A percentile compares a stretch with the other conserved stretches of the same genome.
Conservation (phyloP, 1,140 invertebrate species). For the Microvelia longipes region DNA sequence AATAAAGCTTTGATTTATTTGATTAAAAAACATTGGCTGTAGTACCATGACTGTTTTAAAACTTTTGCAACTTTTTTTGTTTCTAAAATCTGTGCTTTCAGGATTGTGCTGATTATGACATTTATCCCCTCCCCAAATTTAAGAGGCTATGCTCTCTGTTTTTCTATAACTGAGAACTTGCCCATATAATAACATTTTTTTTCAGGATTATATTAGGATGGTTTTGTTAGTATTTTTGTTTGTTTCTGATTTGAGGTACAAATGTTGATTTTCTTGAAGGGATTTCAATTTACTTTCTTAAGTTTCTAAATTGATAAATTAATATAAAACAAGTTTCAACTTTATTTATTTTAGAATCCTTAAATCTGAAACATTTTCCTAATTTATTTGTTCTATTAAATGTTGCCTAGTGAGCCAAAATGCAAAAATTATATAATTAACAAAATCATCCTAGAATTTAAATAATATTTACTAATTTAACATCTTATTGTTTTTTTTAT, state of each 20-base stretch:
- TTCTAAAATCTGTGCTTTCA: neutral
- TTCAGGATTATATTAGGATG: neutral
- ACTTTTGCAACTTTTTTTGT: conserved; percentile 8
- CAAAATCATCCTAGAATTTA: neutral
- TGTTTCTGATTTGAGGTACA: neutral
- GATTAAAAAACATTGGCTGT: neutral
- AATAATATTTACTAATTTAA: neutral
- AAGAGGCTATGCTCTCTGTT: neutral
- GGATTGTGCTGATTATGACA: neutral
- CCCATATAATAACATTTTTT: no score
- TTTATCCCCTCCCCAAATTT: neutral
- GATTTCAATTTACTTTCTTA: neutral
- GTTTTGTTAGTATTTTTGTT: neutral
- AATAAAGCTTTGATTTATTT: neutral
- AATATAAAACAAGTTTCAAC: no score
- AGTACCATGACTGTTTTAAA: neutral
- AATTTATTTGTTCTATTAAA: neutral
- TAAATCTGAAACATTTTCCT: neutral
- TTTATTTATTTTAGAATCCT: no score
- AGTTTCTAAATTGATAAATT: no score
- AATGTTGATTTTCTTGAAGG: neutral
- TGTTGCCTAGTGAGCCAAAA: neutral
- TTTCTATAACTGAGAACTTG: neutral
- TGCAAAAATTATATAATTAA: neutral
- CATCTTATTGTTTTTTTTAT: neutral